Percentiles rank a stretch among this genome's conserved stretches.
Evolutionary conservation across 2,888 invertebrate genomes (phyloP).

Genomic region (Folsomia candida): DNA sequence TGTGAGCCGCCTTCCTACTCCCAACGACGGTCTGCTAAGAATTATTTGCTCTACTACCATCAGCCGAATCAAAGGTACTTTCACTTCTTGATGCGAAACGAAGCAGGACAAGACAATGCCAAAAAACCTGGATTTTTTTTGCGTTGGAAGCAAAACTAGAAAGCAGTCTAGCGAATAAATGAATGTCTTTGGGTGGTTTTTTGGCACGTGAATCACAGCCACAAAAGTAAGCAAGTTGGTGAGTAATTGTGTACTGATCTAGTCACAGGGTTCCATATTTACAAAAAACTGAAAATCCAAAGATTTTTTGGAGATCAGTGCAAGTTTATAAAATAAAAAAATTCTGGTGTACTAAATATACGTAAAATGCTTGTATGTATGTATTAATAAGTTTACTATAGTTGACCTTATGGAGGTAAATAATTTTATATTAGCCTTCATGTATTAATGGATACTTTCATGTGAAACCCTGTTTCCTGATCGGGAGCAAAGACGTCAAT

Average conservation of each 20-base stretch:
- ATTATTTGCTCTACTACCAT: too few relatives aligned
- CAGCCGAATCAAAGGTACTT: too few relatives aligned
- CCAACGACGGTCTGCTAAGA: too few relatives aligned
- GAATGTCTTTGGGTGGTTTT: background rate
- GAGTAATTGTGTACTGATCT: background rate
- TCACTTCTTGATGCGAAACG: background rate
- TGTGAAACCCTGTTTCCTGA: background rate
- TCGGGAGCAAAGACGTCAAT: background rate
- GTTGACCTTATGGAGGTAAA: too few relatives aligned
- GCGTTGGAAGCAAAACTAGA: background rate
- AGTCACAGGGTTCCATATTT: background rate
- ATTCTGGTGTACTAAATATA: too few relatives aligned
- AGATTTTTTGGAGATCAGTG: too few relatives aligned
- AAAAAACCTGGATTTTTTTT: background rate
- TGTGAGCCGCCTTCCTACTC: too few relatives aligned
- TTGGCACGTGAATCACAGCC: background rate
- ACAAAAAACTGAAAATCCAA: too few relatives aligned
- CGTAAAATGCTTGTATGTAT: too few relatives aligned
- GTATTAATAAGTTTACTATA: too few relatives aligned
- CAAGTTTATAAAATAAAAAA: too few relatives aligned
- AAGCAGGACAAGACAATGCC: background rate
- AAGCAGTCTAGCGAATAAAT: conserved; percentile 3
- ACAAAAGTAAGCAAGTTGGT: background rate
- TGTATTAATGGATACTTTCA: background rate
- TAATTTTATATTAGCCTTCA: too few relatives aligned